Percentiles rank a stretch among this genome's conserved stretches.
phyloP scores from a whole-genome alignment of 2,888 invertebrate species.

The Uloborus plumipes region DNA sequence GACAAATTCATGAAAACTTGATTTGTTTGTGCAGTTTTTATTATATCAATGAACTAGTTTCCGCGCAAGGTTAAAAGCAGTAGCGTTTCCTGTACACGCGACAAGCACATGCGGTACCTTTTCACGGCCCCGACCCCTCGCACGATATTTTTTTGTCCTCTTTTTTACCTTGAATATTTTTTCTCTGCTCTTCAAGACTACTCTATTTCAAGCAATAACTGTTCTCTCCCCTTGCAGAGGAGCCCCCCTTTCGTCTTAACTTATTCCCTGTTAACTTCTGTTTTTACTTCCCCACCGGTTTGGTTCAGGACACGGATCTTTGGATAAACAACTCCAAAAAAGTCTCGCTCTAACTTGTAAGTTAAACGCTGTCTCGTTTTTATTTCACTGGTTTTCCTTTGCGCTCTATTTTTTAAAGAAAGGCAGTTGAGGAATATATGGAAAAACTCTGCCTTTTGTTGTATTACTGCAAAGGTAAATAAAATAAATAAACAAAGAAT shows the following conservation, averaged over 20 bases:
- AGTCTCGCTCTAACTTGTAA: background rate
- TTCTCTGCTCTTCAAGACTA: slow-evolving; percentile 31
- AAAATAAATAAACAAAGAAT: too few relatives aligned
- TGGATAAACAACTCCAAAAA: slow-evolving; percentile 22
- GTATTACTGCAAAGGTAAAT: too few relatives aligned
- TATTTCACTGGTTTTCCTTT: background rate
- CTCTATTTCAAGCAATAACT: slow-evolving; percentile 60
- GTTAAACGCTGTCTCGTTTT: slow-evolving; percentile 5
- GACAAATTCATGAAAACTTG: too few relatives aligned
- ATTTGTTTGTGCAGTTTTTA: too few relatives aligned
- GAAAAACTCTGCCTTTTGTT: too few relatives aligned
- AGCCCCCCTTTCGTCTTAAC: slow-evolving; percentile 21
- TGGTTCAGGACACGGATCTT: background rate
- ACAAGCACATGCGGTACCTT: slow-evolving; percentile 46
- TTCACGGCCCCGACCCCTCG: slow-evolving; percentile 27
- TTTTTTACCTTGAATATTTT: slow-evolving; percentile 16
- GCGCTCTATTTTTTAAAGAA: too few relatives aligned
- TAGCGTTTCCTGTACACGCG: slow-evolving; percentile 52
- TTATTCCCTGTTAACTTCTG: slow-evolving; percentile 5
- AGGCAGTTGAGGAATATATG: too few relatives aligned
- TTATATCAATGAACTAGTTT: too few relatives aligned
- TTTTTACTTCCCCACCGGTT: background rate
- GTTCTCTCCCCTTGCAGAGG: slow-evolving; percentile 4
- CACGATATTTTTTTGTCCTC: slow-evolving; percentile 16
- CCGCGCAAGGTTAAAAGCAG: too few relatives aligned